Evolutionary conservation across 1,140 invertebrate species (phyloP).

Genomic region (Lutraria rhynchaena): DNA sequence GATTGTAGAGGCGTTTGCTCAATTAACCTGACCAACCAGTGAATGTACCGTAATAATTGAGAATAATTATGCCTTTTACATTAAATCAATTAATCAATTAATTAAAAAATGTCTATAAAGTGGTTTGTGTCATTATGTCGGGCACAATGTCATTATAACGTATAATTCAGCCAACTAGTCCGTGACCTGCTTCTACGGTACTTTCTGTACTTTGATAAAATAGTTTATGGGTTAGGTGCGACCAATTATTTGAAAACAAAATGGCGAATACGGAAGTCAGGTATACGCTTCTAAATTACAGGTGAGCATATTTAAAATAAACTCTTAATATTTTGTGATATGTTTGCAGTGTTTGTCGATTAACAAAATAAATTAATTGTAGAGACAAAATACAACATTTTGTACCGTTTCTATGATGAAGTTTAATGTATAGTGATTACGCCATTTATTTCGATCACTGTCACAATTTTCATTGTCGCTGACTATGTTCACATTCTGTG

Average conservation of each 20-base stretch:
- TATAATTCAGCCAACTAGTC: too few species aligned
- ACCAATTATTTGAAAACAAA: slow-evolving; percentile 18
- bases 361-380: background rate
- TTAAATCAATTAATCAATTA: too few species aligned
- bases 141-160: too few species aligned
- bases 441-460: background rate
- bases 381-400: background rate
- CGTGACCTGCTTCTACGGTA: too few species aligned
- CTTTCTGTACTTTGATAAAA: background rate
- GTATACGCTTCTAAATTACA: slow-evolving; percentile 13
- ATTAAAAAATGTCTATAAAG: too few species aligned
- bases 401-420: background rate
- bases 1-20: too few species aligned
- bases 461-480: background rate
- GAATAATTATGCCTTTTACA: too few species aligned
- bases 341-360: background rate
- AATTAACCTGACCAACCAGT: too few species aligned
- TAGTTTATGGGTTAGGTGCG: slow-evolving; percentile 34
- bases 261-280: slow-evolving; percentile 57
- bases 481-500: too few species aligned
- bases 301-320: slow-evolving; percentile 1
- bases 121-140: too few species aligned
- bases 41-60: too few species aligned
- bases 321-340: background rate
- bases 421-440: background rate